Base-by-base conservation (phyloP, 2,888 invertebrate genomes). In the Parnassius mnemosyne region DNA sequence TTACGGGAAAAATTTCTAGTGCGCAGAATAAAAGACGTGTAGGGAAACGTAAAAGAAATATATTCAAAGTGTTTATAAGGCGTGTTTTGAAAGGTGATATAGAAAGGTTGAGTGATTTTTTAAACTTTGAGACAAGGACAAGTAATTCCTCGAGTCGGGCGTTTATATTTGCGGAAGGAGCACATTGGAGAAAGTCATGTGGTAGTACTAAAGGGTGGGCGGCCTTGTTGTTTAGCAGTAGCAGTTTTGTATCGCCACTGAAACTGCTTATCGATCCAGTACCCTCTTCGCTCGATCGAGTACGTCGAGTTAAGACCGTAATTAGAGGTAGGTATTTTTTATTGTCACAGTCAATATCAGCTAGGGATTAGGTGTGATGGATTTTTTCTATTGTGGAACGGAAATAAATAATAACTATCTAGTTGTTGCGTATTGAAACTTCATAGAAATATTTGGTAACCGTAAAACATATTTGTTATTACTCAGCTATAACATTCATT, bases 1-100 rank as follows among this genome's bases (percentile, higher is more conserved):
- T 92, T 71, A 91, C 91, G 34, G 92, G 91, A 58, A 92, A 92
- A 87, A 89, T 92, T 73, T 86, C 88, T 53, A 82, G 81, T 71
- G 83, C 85, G 64, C 79, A 79, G 66, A 83, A 78, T 70, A 77
- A 80, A 61, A 84, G 78, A 66, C 78, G 81, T 44, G 67, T 63
- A 61, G 82, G 82, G 64, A 83, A 81, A 74, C 76, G 72, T 63
- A 84, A 78, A 70, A 78, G 74, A 64, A 84, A 80, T 73, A 77
- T 91, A 70, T 89, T 83, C 63, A 92, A 89, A 84, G 88, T 92
- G 79, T 87, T 87, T 69, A 81, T 92, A 65, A 81, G 92, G 65
- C 79, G 89, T 69, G 82, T 92, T 70, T 71, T 92, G 68, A 92
- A 92, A 74, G 92, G 92, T 67, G 87, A 92, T 69, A 72, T 87